A percentile compares a stretch with the other conserved stretches of the same genome.
These are phyloP conservation scores for Tachycineta bicolor DNA, from an alignment of 2,113 vertebrate species.

Conservation along the genomic window DNA sequence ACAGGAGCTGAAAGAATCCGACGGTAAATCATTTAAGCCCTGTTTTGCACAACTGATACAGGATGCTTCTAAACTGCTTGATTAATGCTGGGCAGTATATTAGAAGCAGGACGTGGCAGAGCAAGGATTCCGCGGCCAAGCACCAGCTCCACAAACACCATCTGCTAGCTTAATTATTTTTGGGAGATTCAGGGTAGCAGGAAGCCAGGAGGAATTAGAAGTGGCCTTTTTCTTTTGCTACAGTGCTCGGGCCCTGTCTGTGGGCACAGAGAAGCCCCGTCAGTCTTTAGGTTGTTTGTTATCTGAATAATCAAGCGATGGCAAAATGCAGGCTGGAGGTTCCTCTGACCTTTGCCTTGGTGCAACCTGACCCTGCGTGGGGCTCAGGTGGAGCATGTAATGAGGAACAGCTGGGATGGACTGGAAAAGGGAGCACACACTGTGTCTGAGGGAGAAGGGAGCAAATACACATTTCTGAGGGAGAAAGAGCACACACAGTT, in stretches of 20 bases:
- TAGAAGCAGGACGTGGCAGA: neutral
- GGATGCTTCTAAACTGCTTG: constrained; percentile 55
- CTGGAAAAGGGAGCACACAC: neutral
- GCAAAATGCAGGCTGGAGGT: constrained; percentile 30
- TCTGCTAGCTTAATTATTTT: neutral
- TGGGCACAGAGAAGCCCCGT: neutral
- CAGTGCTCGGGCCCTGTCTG: neutral
- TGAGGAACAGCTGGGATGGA: constrained; percentile 59
- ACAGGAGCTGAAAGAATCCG: constrained; percentile 76
- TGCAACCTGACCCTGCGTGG: neutral
- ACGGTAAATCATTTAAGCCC: constrained; percentile 82
- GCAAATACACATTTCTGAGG: neutral
- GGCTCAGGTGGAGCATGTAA: constrained; percentile 52
- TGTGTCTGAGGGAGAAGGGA: neutral
- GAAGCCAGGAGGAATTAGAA: neutral
- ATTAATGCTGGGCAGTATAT: constrained; percentile 58
- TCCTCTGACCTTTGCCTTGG: constrained; percentile 52
- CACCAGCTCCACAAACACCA: neutral
- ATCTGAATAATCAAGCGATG: constrained; percentile 3
- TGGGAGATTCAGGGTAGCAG: neutral
- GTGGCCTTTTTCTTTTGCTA: neutral
- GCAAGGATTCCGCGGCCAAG: neutral
- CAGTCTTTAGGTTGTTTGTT: neutral
- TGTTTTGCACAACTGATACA: neutral
- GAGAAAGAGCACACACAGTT: neutral